These are phyloP conservation scores for Acinonyx jubatus DNA, from an alignment of 2,113 vertebrate genomes.

Conservation along the genomic window DNA sequence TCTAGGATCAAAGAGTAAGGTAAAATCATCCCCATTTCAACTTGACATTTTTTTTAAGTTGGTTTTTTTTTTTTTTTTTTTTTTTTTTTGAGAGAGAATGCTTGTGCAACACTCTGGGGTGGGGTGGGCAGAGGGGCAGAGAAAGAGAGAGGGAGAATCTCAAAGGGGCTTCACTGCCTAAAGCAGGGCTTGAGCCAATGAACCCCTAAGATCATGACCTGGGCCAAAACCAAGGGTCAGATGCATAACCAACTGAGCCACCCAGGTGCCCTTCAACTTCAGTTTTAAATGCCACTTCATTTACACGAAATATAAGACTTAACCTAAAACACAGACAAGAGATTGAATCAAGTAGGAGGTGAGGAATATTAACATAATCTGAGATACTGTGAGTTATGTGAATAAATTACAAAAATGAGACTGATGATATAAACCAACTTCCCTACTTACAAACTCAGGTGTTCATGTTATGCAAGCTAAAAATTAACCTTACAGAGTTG, in stretches of 20 bases:
- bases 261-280: neutral
- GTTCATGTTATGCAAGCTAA: neutral
- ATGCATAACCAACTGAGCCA: too few species aligned
- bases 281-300: neutral
- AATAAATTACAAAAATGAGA: neutral
- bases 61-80: too few species aligned
- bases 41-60: too few species aligned
- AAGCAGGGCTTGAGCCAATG: too few species aligned
- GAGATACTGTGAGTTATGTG: neutral
- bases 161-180: too few species aligned
- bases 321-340: neutral
- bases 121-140: too few species aligned
- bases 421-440: neutral
- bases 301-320: neutral
- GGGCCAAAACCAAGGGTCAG: too few species aligned
- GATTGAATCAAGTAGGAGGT: neutral
- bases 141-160: too few species aligned
- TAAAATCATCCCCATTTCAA: neutral
- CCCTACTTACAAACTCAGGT: neutral
- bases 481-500: neutral
- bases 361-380: neutral
- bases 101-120: too few species aligned
- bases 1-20: neutral
- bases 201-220: too few species aligned
- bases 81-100: too few species aligned